These are phyloP conservation scores for Sinella curviseta DNA, from an alignment of 1,140 invertebrate species.

Conservation along the genomic window DNA sequence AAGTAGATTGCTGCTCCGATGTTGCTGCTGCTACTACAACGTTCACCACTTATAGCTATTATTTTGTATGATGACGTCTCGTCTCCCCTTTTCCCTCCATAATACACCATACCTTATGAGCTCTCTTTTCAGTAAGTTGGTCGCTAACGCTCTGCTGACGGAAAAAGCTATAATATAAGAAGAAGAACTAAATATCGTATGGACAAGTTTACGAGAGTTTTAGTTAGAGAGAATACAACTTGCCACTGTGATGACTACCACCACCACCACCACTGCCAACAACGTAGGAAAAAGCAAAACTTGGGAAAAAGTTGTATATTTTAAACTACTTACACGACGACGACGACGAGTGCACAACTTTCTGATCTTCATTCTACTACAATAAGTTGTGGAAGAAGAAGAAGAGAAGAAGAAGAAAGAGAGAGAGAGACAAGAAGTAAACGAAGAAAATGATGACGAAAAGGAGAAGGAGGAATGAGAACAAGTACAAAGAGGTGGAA, in stretches of 20 bases:
- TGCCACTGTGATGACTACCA: not conserved
- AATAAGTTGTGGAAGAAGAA: conserved; percentile 1
- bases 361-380: conserved; percentile 11
- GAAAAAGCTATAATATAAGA: not conserved
- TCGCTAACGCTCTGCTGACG: not conserved
- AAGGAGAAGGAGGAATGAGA: not conserved
- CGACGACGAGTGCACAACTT: conserved; percentile 17
- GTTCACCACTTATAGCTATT: conserved; percentile 24
- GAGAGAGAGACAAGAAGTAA: not conserved
- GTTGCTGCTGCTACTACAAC: not conserved
- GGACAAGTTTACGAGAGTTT: conserved; percentile 7
- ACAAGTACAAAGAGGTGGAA: not conserved
- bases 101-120: conserved; percentile 1
- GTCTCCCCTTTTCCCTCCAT: conserved; percentile 27
- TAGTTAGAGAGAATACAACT: not conserved
- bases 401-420: not conserved
- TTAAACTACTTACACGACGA: not conserved
- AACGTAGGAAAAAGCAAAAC: not conserved
- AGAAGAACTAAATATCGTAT: not conserved
- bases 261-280: not conserved
- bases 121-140: no score
- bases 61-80: conserved; percentile 25
- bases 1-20: conserved; percentile 11
- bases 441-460: not conserved
- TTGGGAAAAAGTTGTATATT: conserved; percentile 15